Conservation (phyloP, 2,888 invertebrate genomes). For the Cerceris rybyensis region DNA sequence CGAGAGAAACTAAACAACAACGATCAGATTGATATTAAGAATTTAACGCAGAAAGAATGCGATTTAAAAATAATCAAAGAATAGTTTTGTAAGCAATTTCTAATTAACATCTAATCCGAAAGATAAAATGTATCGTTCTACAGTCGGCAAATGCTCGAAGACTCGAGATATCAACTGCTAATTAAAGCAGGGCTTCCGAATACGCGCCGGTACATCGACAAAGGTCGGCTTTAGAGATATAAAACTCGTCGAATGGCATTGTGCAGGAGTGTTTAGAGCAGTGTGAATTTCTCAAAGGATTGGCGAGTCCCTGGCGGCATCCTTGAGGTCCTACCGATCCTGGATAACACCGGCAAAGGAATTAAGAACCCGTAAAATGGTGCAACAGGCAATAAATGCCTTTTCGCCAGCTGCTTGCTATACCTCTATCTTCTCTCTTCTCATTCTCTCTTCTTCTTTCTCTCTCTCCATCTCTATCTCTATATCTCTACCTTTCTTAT, state of each 20-base stretch:
- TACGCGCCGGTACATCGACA: slow-evolving; percentile 1
- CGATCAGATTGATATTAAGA: neutral
- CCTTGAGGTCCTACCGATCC: slow-evolving; percentile 56
- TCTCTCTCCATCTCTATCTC: slow-evolving; percentile 38
- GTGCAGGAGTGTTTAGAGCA: slow-evolving; percentile 60
- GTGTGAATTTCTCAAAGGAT: slow-evolving; percentile 71
- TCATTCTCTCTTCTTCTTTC: slow-evolving; percentile 11
- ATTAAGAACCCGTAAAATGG: slow-evolving; percentile 78
- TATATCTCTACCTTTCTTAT: slow-evolving; percentile 45
- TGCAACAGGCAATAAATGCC: slow-evolving; percentile 78
- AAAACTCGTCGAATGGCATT: slow-evolving; percentile 37
- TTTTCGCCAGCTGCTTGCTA: slow-evolving; percentile 75
- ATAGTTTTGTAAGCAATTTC: slow-evolving; percentile 5
- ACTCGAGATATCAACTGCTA: slow-evolving; percentile 30
- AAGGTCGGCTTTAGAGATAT: slow-evolving; percentile 20
- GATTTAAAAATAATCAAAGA: too few relatives aligned
- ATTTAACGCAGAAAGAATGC: neutral
- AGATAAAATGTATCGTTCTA: slow-evolving; percentile 21
- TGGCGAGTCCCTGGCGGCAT: slow-evolving; percentile 56
- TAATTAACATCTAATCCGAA: slow-evolving; percentile 25
- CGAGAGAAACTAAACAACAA: too few relatives aligned
- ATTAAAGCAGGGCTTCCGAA: slow-evolving; percentile 14
- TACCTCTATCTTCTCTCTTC: slow-evolving; percentile 45
- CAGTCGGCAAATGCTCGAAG: slow-evolving; percentile 3
- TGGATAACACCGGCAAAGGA: slow-evolving; percentile 62